phyloP scores from a whole-genome alignment of 2,888 invertebrate genomes.

The Thymelicus sylvestris region DNA sequence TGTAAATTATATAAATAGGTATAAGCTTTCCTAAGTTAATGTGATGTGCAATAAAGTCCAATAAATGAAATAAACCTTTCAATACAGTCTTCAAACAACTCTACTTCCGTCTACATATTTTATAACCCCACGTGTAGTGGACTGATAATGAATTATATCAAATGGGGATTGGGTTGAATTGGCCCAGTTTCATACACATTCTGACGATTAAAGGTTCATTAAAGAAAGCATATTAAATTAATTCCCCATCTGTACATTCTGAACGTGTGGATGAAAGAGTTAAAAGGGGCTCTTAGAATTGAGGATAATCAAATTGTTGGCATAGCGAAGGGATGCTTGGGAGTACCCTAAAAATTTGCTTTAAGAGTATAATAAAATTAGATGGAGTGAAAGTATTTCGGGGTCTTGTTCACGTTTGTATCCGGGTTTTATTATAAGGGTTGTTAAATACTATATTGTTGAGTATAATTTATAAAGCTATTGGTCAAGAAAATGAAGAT shows the following conservation, averaged over 20 bases:
- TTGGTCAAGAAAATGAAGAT: no score
- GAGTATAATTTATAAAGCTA: no score
- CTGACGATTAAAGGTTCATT: neutral
- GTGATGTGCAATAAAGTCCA: no score
- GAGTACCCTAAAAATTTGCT: neutral
- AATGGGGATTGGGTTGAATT: neutral
- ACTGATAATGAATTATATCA: neutral
- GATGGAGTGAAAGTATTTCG: neutral
- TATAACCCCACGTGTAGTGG: neutral
- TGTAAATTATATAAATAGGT: no score
- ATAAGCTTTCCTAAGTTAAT: no score
- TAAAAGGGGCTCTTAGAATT: neutral
- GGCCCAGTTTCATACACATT: neutral
- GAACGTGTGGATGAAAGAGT: neutral
- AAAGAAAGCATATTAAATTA: neutral
- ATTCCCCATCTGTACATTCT: neutral
- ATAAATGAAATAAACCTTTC: no score
- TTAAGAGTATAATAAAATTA: neutral
- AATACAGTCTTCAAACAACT: no score
- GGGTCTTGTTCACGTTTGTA: no score
- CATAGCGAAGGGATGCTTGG: neutral
- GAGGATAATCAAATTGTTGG: slow-evolving; percentile 1
- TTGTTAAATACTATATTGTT: no score
- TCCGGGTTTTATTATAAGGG: no score
- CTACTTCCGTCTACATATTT: no score